Evolutionary conservation across 2,113 vertebrate species (phyloP), one percentile per base, ranked within the genome.

Genomic region (Microcebus tavaratra): DNA sequence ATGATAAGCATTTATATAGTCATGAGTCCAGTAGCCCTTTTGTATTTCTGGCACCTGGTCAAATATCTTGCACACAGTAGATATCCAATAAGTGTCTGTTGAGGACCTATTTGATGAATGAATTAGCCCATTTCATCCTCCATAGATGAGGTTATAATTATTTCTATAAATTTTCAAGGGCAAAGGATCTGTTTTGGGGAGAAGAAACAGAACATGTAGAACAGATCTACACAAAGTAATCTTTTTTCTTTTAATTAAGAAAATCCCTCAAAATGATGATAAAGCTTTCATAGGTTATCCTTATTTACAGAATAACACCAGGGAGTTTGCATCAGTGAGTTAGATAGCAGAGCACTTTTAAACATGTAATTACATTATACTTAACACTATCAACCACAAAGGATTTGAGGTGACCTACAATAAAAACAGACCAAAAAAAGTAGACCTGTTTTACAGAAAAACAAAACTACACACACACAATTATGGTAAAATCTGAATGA

Each of bases 401-500:
- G 65, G 36, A 57, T 76, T 87, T 68, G 70, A 70, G n/a, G 27
- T 68, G 8, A 70, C 70, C 61, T 90, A 13, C 50, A 70, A 18
- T 61, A 88, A 82, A n/a, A 96, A 36, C 8, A 92, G 57, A 73
- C 18, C 39, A 63, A 63, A 63, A 57, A 63, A 63, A 63, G 27
- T 29, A 63, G 61, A 63, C 61, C 25, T 10, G 27, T 63, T 27
- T 63, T 63, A 29, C 10, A 27, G 12, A 29, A 63, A 29, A 63
- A 29, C 25, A 63, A 63, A 63, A 27, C 59, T 10, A 61, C 57
- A 42, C 39, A 92, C 48, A 67, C 18, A 96, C 59, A 84, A 75
- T 87, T 76, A 75, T 12, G 39, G 17, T 95, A 65, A 89, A 94
- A 65, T 81, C 42, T 76, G 18, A 97, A 80, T 80, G 72, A 59